These are phyloP conservation scores for Orchesellides sinensis DNA, from an alignment of 2,888 invertebrate genomes.

Conservation along the genomic window DNA sequence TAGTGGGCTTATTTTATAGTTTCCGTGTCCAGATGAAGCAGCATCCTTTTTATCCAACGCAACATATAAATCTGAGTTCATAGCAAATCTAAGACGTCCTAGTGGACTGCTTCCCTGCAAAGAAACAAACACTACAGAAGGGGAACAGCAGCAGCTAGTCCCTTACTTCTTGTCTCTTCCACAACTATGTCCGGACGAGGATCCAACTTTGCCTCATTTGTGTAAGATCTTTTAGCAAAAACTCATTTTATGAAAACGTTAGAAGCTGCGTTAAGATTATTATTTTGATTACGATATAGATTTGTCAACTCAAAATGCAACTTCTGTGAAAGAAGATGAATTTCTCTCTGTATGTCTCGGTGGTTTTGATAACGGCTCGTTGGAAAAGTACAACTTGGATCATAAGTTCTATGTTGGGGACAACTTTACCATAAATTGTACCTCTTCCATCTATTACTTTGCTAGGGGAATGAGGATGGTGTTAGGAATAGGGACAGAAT, in stretches of 20 bases:
- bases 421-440: conserved; percentile 35
- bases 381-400: not conserved
- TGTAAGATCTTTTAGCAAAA: no score
- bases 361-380: no score
- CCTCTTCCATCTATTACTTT: conserved; percentile 49
- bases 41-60: not conserved
- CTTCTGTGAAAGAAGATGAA: not conserved
- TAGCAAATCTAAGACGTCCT: not conserved
- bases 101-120: conserved; percentile 22
- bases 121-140: not conserved
- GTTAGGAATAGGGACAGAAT: not conserved
- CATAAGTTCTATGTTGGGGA: conserved; percentile 31
- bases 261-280: no score
- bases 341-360: conserved; percentile 35
- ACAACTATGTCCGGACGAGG: conserved; percentile 15
- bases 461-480: conserved; percentile 25
- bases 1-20: no score
- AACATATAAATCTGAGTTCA: not conserved
- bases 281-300: not conserved
- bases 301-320: not conserved
- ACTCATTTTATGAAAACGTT: no score
- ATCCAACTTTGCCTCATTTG: conserved; percentile 27
- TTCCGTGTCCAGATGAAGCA: not conserved
- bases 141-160: not conserved
- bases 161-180: conserved; percentile 36